Evolutionary conservation across 2,113 vertebrate genomes (phyloP).

Genomic region (Haplochromis vanheusdeni): DNA sequence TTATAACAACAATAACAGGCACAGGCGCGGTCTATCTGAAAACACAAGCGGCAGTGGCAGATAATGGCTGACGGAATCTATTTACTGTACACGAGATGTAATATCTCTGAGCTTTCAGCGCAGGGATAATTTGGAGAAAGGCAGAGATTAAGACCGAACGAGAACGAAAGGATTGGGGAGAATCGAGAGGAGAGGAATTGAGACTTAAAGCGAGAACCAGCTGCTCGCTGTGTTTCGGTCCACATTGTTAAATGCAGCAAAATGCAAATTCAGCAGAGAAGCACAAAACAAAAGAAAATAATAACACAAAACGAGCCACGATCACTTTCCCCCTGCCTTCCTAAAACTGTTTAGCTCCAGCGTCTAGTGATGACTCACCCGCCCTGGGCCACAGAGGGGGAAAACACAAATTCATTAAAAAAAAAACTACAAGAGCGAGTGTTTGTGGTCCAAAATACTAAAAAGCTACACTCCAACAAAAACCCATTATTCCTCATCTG

Average conservation of each 20-base stretch:
- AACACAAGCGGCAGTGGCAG: neutral
- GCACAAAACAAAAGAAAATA: neutral
- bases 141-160: neutral
- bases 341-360: neutral
- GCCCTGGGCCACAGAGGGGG: neutral
- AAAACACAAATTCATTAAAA: neutral
- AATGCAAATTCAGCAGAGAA: neutral
- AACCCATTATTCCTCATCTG: neutral
- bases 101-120: neutral
- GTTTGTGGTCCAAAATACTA: neutral
- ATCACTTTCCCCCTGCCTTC: neutral
- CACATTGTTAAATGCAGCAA: neutral
- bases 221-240: neutral
- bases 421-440: neutral
- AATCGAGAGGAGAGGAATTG: neutral
- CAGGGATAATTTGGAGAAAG: neutral
- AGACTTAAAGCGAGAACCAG: neutral
- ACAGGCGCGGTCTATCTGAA: neutral
- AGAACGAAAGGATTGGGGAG: neutral
- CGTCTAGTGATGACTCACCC: neutral
- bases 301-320: neutral
- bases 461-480: neutral
- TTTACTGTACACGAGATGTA: slow-evolving; percentile 13
- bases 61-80: slow-evolving; percentile 17
- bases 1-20: neutral